phyloP scores from a whole-genome alignment of 2,797 vertebrate species.

The Luscinia megarhynchos region DNA sequence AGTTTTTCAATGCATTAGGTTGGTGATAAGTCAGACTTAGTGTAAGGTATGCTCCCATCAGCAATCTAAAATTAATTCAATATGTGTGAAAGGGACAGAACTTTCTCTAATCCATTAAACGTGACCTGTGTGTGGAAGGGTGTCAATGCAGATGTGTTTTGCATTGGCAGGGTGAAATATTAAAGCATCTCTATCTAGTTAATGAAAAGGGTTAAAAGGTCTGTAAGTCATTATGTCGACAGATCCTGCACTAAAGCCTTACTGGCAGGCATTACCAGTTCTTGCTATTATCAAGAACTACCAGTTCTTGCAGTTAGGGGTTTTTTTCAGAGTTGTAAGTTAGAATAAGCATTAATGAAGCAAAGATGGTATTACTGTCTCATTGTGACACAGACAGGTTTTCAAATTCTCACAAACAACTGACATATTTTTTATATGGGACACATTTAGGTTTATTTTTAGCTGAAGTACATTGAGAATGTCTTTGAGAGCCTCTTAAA shows the following conservation, averaged over 20 bases:
- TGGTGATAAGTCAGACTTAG: not conserved
- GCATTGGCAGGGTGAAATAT: not conserved
- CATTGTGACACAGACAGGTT: not conserved
- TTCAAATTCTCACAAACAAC: not conserved
- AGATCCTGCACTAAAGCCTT: not conserved
- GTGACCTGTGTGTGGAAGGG: not conserved
- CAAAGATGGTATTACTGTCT: not conserved
- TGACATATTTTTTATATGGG: rapidly evolving
- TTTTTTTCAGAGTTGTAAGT: not conserved
- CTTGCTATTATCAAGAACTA: not conserved
- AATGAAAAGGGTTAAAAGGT: not conserved
- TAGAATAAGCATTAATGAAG: not conserved
- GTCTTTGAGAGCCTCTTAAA: not conserved
- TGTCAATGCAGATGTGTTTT: not conserved
- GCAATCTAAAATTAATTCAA: not conserved
- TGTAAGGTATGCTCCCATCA: not conserved
- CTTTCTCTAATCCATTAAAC: not conserved
- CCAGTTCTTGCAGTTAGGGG: not conserved
- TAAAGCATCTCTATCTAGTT: not conserved
- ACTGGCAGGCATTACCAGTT: not conserved
- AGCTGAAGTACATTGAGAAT: not conserved
- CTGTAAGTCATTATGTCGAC: not conserved
- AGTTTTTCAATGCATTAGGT: not conserved
- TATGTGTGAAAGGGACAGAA: not conserved
- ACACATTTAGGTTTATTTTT: not conserved